Base-by-base conservation (phyloP, 2,113 vertebrate genomes). In the Lamprotornis superbus region DNA sequence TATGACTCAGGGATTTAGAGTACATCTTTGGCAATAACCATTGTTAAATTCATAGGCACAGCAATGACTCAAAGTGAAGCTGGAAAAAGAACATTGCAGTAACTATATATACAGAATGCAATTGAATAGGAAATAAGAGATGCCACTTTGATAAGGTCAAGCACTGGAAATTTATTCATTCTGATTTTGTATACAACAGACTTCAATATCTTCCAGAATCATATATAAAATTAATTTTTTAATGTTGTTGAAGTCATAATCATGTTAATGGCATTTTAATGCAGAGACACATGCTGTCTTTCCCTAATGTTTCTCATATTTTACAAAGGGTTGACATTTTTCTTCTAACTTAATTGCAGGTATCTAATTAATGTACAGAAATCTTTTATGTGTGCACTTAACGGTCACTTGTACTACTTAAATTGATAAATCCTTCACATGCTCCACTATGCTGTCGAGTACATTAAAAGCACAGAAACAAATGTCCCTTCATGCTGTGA, bases 261-360 rank as follows among this genome's bases (percentile, higher is more conserved):
- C 3, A 71, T 84, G 84, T 87, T 84, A 95, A 94, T 92, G 73
- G 61, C 52, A 89, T 86, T 93, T 91, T 91, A 90, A 96, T 94
- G 70, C 71, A 65, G n/a, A 91, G 82, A 44, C 67, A 53, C 57
- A 61, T 52, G 70, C 64, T 93, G 71, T 85, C 53, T 94, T 85
- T 71, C 39, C 56, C 63, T 88, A 79, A 73, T 47, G 64, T 47
- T 88, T 63, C 63, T 90, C 47, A 74, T 40, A 39, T 94, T 78
- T 91, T 77, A 80, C 15, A 9, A 71, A 85, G 25, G 83, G 61
- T 33, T 91, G 59, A 67, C 37, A 49, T 83, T 88, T 89, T 83
- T 63, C 68, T 86, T 60, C 25, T 40, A 63, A 90, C 24, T 77
- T 88, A 88, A 95, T 88, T 93, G 67, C 52, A 96, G 76, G 19